Evolutionary conservation across 2,113 vertebrate species (phyloP).

Genomic region (Ploceus nigricollis): DNA sequence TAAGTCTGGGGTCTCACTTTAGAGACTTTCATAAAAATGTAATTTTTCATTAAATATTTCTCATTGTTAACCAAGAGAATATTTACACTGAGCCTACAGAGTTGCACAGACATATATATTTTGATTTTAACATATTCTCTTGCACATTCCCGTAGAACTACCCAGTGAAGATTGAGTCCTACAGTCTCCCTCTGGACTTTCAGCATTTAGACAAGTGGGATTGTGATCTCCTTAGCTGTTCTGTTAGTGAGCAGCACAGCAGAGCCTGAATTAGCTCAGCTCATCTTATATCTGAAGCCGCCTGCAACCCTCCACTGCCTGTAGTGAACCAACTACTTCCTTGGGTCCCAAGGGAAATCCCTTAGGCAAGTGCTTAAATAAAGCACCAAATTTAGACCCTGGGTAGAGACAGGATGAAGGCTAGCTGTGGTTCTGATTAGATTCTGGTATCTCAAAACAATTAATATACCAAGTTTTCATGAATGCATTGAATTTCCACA

Average conservation of each 20-base stretch:
- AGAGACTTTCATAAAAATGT: not conserved
- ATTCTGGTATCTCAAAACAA: not conserved
- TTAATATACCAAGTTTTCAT: not conserved
- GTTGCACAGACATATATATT: not conserved
- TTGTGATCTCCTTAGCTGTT: not conserved
- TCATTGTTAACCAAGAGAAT: not conserved
- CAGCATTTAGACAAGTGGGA: not conserved
- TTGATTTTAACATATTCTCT: not conserved
- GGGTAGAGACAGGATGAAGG: not conserved
- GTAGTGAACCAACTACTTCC: not conserved
- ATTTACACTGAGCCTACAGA: not conserved
- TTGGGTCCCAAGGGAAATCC: not conserved
- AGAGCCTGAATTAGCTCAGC: not conserved
- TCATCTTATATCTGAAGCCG: fast-evolving
- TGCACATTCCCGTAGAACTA: not conserved
- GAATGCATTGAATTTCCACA: not conserved
- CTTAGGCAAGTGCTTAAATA: not conserved
- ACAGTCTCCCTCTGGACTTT: not conserved
- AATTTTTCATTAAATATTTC: not conserved
- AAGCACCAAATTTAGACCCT: not conserved
- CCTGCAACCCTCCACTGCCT: not conserved
- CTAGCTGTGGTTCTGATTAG: not conserved
- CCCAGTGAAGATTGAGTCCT: not conserved
- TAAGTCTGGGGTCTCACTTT: not conserved
- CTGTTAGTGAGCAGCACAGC: not conserved